phyloP scores from a whole-genome alignment of 1,140 invertebrate species.

The Aphelenchoides avenae region DNA sequence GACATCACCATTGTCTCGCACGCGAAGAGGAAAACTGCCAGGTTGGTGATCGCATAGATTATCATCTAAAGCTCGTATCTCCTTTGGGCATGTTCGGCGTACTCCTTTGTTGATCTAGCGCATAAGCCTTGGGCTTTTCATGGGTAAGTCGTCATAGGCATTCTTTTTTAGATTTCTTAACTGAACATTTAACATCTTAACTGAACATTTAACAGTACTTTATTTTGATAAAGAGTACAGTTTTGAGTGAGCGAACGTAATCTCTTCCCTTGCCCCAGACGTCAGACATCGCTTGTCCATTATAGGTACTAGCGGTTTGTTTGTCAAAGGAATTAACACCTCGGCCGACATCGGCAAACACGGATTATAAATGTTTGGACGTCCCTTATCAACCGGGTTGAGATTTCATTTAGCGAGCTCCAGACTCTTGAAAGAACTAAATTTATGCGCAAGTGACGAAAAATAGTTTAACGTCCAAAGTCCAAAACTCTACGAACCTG shows the following conservation, averaged over 20 bases:
- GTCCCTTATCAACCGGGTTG: neutral
- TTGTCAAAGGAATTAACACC: neutral
- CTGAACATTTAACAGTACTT: neutral
- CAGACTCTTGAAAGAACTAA: neutral
- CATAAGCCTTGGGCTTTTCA: neutral
- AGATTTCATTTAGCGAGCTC: neutral
- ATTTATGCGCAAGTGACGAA: slow-evolving; percentile 4
- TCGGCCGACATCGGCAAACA: neutral
- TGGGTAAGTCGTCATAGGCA: neutral
- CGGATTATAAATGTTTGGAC: neutral
- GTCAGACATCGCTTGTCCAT: too few relatives aligned
- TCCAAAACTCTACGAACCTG: slow-evolving; percentile 35
- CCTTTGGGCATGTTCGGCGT: neutral
- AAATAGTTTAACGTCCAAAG: slow-evolving; percentile 3
- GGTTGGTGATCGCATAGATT: slow-evolving; percentile 39
- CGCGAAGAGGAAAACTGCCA: slow-evolving; percentile 34
- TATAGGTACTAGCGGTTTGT: too few relatives aligned
- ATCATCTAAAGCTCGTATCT: slow-evolving; percentile 48
- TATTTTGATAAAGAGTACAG: neutral
- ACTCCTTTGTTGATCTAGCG: neutral
- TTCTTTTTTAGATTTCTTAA: neutral
- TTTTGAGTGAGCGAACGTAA: neutral
- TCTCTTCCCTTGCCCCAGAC: too few relatives aligned
- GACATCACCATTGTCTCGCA: slow-evolving; percentile 48
- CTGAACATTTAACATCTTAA: neutral